Evolutionary conservation across 2,797 vertebrate genomes (phyloP).

Genomic region (Macropus fuliginosus): DNA sequence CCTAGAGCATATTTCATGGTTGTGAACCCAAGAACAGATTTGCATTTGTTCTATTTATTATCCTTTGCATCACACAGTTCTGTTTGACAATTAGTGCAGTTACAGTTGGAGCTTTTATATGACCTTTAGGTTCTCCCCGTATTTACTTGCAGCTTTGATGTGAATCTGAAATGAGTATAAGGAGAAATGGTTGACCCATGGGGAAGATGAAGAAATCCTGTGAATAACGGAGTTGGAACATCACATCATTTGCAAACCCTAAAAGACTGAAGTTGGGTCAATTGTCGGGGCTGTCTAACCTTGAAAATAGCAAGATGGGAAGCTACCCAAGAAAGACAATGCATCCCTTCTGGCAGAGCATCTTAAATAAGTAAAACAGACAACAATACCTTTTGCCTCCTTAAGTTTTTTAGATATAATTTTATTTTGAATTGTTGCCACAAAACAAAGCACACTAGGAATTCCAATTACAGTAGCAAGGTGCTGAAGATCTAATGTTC

Average conservation of each 20-base stretch:
- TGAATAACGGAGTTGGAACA: not conserved
- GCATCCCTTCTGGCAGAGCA: accelerated
- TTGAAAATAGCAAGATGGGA: not conserved
- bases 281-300: not conserved
- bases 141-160: not conserved
- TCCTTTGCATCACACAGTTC: accelerated
- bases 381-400: accelerated
- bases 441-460: accelerated
- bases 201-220: not conserved
- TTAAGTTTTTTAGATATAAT: not conserved
- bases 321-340: not conserved
- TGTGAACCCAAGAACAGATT: not conserved
- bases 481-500: accelerated
- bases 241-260: not conserved
- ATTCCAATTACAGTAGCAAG: not conserved
- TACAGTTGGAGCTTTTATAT: not conserved
- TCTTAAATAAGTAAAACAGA: not conserved
- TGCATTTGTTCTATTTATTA: too few species aligned
- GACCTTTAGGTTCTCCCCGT: not conserved
- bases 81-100: not conserved
- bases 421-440: accelerated
- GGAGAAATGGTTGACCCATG: accelerated
- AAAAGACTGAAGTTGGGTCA: not conserved
- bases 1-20: not conserved
- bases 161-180: not conserved